phyloP scores from a whole-genome alignment of 2,888 invertebrate genomes.

The Caradrina clavipalpis region DNA sequence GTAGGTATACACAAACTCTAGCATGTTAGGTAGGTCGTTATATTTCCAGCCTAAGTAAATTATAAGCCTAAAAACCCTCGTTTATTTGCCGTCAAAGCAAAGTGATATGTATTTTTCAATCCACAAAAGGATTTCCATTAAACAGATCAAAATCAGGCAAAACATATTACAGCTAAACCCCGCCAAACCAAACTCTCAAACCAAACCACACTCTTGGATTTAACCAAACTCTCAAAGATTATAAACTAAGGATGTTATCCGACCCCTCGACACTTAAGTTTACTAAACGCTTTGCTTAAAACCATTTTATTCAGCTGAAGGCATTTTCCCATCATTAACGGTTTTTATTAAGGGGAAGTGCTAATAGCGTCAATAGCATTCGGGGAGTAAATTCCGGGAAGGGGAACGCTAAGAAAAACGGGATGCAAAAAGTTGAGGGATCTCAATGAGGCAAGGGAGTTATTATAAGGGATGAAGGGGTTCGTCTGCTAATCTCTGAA shows the following conservation, averaged over 20 bases:
- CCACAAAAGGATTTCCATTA: not conserved
- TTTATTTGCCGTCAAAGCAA: not conserved
- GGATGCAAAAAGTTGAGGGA: conserved; percentile 50
- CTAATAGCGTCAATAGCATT: conserved; percentile 56
- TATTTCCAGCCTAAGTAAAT: too few species aligned
- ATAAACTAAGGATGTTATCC: conserved; percentile 16
- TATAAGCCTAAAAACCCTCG: not conserved
- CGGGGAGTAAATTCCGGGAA: conserved; percentile 41
- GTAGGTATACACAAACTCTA: too few species aligned
- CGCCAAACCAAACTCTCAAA: too few species aligned
- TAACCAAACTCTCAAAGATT: conserved; percentile 13
- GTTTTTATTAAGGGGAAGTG: conserved; percentile 50
- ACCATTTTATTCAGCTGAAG: conserved; percentile 49
- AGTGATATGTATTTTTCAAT: not conserved
- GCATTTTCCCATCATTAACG: conserved; percentile 54
- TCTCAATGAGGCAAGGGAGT: conserved; percentile 18
- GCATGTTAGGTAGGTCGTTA: too few species aligned
- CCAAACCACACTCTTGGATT: too few species aligned
- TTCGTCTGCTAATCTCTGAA: conserved; percentile 32
- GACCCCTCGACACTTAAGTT: conserved; percentile 33
- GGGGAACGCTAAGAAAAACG: conserved; percentile 37
- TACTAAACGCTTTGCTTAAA: conserved; percentile 36
- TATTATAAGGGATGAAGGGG: conserved; percentile 38
- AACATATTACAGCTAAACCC: not conserved
- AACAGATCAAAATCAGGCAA: not conserved